A percentile compares a stretch with the other conserved stretches of the same genome.
Evolutionary conservation across 2,888 invertebrate genomes (phyloP).

Genomic region (Leptinotarsa rubiginosa): DNA sequence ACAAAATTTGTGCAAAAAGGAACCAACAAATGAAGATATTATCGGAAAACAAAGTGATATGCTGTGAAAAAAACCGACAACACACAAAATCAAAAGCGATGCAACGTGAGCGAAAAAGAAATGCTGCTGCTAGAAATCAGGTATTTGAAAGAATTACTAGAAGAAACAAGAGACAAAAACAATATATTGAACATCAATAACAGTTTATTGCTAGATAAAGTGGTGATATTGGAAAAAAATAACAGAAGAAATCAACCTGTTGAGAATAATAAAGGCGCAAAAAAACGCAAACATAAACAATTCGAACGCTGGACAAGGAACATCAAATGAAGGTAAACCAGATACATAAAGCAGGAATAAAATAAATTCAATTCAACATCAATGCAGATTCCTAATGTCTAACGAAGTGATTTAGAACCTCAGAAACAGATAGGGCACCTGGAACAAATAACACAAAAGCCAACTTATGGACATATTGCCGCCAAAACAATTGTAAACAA

Average conservation of each 20-base stretch:
- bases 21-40: slow-evolving; percentile 10
- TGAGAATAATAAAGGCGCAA: background rate
- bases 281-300: background rate
- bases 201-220: slow-evolving; percentile 7
- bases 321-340: background rate
- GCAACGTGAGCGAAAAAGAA: background rate
- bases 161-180: slow-evolving; percentile 8
- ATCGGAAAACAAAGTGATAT: slow-evolving; percentile 1
- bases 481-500: slow-evolving; percentile 8
- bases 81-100: background rate
- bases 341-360: background rate
- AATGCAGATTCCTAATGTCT: background rate
- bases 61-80: background rate
- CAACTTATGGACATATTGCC: slow-evolving; percentile 1
- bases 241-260: background rate
- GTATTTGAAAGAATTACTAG: background rate
- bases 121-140: slow-evolving; percentile 6
- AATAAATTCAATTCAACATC: background rate
- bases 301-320: background rate
- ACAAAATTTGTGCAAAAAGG: background rate
- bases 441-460: background rate
- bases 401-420: background rate
- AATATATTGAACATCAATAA: slow-evolving; percentile 4
- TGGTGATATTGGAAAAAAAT: slow-evolving; percentile 5
- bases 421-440: background rate